Conservation (phyloP, 1,140 invertebrate genomes). For the Belonocnema kinseyi region DNA sequence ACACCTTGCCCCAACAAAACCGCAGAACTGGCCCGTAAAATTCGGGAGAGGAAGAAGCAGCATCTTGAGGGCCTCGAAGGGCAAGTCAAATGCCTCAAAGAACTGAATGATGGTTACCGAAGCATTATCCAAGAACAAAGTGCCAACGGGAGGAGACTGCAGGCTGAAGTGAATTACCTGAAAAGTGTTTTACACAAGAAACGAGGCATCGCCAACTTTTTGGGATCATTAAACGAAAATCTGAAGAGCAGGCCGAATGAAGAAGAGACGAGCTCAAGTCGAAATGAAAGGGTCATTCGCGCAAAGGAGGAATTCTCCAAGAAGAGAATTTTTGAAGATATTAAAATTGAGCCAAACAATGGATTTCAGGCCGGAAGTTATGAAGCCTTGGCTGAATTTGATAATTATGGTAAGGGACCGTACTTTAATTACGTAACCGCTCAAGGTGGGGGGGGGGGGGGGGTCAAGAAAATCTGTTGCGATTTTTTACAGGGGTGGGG, state of each 20-base stretch:
- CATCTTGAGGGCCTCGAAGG: slow-evolving; percentile 77
- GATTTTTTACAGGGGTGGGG: no score
- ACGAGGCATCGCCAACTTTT: slow-evolving; percentile 70
- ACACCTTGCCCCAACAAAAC: slow-evolving; percentile 72
- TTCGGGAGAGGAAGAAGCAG: slow-evolving; percentile 78
- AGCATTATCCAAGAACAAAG: slow-evolving; percentile 73
- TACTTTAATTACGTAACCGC: no score
- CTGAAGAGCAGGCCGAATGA: slow-evolving; percentile 33
- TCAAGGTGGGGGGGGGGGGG: no score
- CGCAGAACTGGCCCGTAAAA: slow-evolving; percentile 78
- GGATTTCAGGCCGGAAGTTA: no score
- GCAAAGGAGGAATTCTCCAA: no score
- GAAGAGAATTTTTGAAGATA: no score
- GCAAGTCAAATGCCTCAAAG: slow-evolving; percentile 68
- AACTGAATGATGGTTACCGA: slow-evolving; percentile 73
- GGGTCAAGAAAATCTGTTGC: no score
- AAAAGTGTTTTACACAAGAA: slow-evolving; percentile 76
- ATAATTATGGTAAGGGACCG: background rate
- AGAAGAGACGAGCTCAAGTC: background rate
- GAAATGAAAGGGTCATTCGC: background rate
- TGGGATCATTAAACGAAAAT: slow-evolving; percentile 70
- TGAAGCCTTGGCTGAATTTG: background rate
- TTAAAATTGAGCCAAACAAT: no score
- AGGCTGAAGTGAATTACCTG: slow-evolving; percentile 75
- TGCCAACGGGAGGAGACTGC: slow-evolving; percentile 70